These are phyloP conservation scores for Bettongia penicillata DNA, from an alignment of 2,113 vertebrate species.

Conservation along the genomic window DNA sequence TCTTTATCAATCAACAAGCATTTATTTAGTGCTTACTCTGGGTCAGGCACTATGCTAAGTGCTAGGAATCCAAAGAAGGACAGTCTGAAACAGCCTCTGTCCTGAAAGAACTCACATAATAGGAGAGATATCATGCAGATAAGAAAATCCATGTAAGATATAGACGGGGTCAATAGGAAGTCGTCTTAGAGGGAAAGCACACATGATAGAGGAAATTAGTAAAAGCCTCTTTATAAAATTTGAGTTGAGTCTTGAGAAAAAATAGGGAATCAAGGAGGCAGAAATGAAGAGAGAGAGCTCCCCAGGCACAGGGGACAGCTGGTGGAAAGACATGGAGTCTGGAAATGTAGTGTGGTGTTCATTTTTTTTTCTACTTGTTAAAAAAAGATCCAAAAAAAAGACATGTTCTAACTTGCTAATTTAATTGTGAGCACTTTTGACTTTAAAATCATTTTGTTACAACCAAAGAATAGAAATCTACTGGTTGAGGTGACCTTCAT, in stretches of 20 bases:
- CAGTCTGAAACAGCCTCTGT: background rate
- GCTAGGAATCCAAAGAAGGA: background rate
- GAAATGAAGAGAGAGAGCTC: background rate
- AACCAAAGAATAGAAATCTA: background rate
- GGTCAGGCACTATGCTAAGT: background rate
- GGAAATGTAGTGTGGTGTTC: background rate
- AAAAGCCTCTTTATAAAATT: background rate
- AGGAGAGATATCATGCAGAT: background rate
- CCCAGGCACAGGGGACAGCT: background rate
- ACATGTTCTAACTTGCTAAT: background rate
- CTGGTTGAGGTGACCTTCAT: background rate
- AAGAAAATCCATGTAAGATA: background rate
- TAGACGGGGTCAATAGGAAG: background rate
- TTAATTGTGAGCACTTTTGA: background rate
- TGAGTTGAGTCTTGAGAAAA: background rate
- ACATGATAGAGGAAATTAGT: background rate
- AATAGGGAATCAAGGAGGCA: background rate
- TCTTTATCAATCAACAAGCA: background rate
- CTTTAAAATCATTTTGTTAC: background rate
- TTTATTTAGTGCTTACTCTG: constrained; percentile 11
- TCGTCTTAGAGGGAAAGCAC: background rate
- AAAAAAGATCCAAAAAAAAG: background rate
- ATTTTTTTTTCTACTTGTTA: background rate
- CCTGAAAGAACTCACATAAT: background rate
- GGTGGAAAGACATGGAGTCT: background rate